These are phyloP conservation scores for Ectobius pallidus DNA, from an alignment of 2,888 invertebrate species.

Conservation along the genomic window DNA sequence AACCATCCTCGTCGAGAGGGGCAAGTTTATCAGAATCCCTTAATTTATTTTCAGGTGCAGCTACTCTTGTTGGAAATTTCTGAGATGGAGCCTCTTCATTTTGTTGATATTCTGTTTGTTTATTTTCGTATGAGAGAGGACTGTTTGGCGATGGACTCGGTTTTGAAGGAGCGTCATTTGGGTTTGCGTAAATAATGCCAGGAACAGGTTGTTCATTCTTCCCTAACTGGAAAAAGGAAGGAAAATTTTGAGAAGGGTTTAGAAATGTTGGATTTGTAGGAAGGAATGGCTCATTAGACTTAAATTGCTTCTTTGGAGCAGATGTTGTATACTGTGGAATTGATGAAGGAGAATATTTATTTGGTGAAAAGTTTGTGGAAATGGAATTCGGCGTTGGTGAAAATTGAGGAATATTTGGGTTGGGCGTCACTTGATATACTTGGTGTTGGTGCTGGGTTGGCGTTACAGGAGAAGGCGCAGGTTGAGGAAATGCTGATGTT, in stretches of 20 bases:
- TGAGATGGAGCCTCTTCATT: constrained; percentile 1
- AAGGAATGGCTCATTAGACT: not conserved
- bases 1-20: constrained; percentile 6
- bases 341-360: not conserved
- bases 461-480: not conserved
- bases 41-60: constrained; percentile 43
- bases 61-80: not conserved
- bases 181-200: constrained; percentile 3
- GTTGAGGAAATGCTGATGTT: not conserved
- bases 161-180: not conserved
- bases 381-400: not conserved
- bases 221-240: not conserved
- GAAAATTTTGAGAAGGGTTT: not conserved
- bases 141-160: not conserved
- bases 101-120: constrained; percentile 3
- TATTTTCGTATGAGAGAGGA: not conserved
- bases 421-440: not conserved
- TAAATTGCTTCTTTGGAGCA: not conserved
- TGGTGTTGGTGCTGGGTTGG: not conserved
- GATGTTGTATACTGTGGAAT: not conserved
- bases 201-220: not conserved
- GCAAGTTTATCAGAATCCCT: not conserved
- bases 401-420: not conserved
- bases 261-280: not conserved
- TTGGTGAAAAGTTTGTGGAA: not conserved